Base-by-base conservation (phyloP, 2,113 vertebrate species). In the Heptranchias perlo region DNA sequence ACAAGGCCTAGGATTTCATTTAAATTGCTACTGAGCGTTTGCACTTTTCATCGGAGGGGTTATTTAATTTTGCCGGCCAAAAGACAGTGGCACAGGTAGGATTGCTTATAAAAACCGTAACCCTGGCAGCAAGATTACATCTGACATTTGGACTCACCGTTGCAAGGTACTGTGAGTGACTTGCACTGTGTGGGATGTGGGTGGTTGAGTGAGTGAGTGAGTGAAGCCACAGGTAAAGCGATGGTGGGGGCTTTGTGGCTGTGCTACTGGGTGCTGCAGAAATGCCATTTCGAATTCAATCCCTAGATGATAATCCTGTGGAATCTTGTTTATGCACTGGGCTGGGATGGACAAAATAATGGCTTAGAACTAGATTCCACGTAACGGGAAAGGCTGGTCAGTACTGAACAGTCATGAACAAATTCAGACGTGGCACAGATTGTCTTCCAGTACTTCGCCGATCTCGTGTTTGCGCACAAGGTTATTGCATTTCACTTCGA, bases 321-420 rank as follows among this genome's bases (percentile, higher is more conserved):
- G 91, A 93, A 93, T 93, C 91, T 93, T 93, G 91, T 93, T 93
- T 64, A 64, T 93, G 91, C 31, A 18, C n/a, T 64, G 35, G 31
- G 39, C 35, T 39, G 52, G 21, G 13, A 39, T 39, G 91, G 91
- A 93, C n/a, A 18, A 39, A 93, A 93, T 93, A 64, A 31, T 62
- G 91, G 91, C 91, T 16, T 39, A 5, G 31, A 21, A 61, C 31
- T 58, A 39, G 58, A 93, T n/a, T 39, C 58, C 89, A 58, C 35
- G 10, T 11, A 62, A 87, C 4, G 58, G 91, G 58, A 61, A 93
- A 49, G 21, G 44, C 25, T 18, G 16, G 23, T 52, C 44, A 21
- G 84, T 28, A 87, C 47, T 8, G 10, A 92, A 0, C 31, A 18
- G 25, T n/a, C 54, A n/a, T n/a, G 4, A 14, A 31, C 28, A 61